phyloP scores from a whole-genome alignment of 2,113 vertebrate genomes.

The Myodes glareolus region DNA sequence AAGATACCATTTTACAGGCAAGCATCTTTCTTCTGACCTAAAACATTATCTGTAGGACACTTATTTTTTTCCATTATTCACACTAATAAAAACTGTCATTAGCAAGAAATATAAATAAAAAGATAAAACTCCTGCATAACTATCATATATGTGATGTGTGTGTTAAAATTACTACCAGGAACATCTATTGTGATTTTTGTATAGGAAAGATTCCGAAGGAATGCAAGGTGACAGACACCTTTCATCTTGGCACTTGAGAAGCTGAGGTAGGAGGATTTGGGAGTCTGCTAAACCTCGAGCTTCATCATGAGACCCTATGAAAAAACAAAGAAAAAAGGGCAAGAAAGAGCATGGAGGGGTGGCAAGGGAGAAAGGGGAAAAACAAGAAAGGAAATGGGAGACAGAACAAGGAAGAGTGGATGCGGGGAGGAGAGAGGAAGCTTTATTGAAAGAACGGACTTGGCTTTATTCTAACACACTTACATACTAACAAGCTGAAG shows the following conservation, averaged over 20 bases:
- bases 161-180: not conserved
- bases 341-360: not conserved
- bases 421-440: not conserved
- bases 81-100: not conserved
- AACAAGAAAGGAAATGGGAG: not conserved
- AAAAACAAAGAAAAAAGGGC: too few relatives aligned
- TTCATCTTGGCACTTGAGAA: not conserved
- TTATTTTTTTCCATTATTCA: not conserved
- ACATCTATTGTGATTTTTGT: not conserved
- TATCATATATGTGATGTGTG: not conserved
- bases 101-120: not conserved
- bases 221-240: not conserved
- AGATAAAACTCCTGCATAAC: not conserved
- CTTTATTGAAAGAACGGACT: not conserved
- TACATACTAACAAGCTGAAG: not conserved
- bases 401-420: too few relatives aligned
- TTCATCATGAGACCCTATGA: not conserved
- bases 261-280: not conserved
- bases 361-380: not conserved
- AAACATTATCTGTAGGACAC: not conserved
- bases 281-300: not conserved
- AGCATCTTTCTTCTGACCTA: not conserved
- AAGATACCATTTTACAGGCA: not conserved
- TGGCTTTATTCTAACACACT: not conserved
- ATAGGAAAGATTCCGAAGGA: not conserved